A percentile compares a stretch with the other conserved stretches of the same genome.
Conservation (phyloP, 2,797 vertebrate species). For the Sarcophilus harrisii region DNA sequence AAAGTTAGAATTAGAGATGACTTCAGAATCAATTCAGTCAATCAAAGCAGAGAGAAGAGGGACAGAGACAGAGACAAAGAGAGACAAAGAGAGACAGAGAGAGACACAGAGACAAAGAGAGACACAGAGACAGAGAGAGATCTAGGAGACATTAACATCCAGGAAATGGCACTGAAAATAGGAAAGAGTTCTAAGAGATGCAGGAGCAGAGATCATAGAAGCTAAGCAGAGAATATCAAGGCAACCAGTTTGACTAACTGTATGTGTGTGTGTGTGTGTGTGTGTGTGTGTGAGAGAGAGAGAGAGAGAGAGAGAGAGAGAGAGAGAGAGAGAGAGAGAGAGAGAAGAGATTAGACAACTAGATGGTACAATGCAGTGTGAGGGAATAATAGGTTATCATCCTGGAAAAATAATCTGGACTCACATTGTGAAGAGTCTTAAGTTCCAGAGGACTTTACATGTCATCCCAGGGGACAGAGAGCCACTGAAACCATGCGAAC, state of each 20-base stretch:
- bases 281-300: too few relatives aligned
- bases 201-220: too few relatives aligned
- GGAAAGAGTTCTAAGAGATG: too few relatives aligned
- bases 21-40: not conserved
- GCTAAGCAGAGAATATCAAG: not conserved
- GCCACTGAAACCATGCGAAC: not conserved
- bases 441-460: not conserved
- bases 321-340: too few relatives aligned
- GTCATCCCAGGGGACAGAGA: not conserved
- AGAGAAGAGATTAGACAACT: not conserved
- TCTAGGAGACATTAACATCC: too few relatives aligned
- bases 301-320: too few relatives aligned
- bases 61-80: too few relatives aligned
- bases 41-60: too few relatives aligned
- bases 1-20: not conserved
- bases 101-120: not conserved
- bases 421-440: not conserved
- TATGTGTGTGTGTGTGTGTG: not conserved
- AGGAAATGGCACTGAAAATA: too few relatives aligned
- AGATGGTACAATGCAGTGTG: not conserved
- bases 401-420: not conserved
- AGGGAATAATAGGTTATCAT: not conserved
- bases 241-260: not conserved
- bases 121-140: not conserved
- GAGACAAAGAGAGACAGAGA: not conserved